Evolutionary conservation across 2,888 invertebrate species (phyloP), one percentile per base, ranked within the genome.

Genomic region (Rhamphomyia laevipes): DNA sequence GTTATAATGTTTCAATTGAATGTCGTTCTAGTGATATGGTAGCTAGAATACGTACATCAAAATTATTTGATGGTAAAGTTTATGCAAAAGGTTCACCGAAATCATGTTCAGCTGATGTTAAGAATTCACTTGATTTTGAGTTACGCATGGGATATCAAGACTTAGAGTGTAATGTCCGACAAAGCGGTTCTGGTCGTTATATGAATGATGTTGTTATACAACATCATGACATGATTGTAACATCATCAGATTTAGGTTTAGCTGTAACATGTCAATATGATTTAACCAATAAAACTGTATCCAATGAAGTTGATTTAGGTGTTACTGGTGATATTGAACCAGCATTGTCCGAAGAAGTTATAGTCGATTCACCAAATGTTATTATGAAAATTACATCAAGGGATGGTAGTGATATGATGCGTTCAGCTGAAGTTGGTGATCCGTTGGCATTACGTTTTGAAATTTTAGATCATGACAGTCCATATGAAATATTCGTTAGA

Each of bases 11-110:
- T 44, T 88, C 86, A 59, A 90, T 93, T 64, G 90, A 92, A 70
- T 94, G 93, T 65, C 82, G 90, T 49, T 81, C 89, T 27, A 87
- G 90, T 47, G 91, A 93, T 68, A 93, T 94, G 93, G 81, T 92
- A 51, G 91, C 92, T 35, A 81, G 84, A 57, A 91, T 93, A 63
- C 87, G 88, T 70, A 93, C 93, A 49, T 90, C 87, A 56, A 90
- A 89, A 70, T 74, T 93, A 51, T 93, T 93, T 74, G 88, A 88
- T 68, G 93, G 93, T 54, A 92, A 92, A 73, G 86, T 92, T 56
- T 93, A 93, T 73, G 91, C 91, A 53, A 93, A 93, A 70, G 90
- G 91, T 53, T 88, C 90, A 58, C 93, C 93, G 47, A 91, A 90
- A 70, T 89, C 90, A 23, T 94, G 93, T 68, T 86, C 92, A 38